Evolutionary conservation across 1,140 invertebrate species (phyloP).

Genomic region (Calephelis virginiensis): DNA sequence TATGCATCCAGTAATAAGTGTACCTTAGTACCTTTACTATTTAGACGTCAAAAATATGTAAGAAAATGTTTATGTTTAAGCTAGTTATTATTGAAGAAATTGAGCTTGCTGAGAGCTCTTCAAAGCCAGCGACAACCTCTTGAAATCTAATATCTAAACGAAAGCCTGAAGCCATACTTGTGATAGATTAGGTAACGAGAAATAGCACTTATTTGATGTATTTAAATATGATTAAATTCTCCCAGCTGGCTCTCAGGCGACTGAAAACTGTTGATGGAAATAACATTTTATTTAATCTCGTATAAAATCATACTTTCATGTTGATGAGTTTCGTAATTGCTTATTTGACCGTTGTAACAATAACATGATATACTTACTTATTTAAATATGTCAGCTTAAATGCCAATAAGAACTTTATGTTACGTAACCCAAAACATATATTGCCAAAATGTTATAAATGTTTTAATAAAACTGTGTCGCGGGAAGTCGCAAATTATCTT

Average conservation of each 20-base stretch:
- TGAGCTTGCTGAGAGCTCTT: not conserved
- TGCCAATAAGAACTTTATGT: no score
- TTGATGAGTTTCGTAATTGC: not conserved
- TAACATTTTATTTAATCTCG: not conserved
- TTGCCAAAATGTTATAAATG: no score
- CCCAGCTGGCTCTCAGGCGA: not conserved
- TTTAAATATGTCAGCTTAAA: no score
- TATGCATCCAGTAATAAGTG: no score
- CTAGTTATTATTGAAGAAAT: not conserved
- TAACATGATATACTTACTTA: no score
- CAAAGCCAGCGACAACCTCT: slow-evolving; percentile 4
- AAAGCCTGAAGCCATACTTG: not conserved
- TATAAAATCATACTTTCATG: not conserved
- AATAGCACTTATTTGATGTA: slow-evolving; percentile 2
- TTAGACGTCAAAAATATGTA: not conserved
- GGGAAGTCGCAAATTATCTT: no score
- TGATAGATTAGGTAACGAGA: slow-evolving; percentile 11
- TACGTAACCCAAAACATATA: no score
- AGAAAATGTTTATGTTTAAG: not conserved
- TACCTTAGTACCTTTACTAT: not conserved
- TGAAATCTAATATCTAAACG: slow-evolving; percentile 11
- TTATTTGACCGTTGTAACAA: no score
- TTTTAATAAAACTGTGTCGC: no score
- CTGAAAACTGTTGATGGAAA: not conserved
- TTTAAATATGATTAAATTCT: slow-evolving; percentile 3